Conservation (phyloP, 2,888 invertebrate genomes). For the Meganola albula region DNA sequence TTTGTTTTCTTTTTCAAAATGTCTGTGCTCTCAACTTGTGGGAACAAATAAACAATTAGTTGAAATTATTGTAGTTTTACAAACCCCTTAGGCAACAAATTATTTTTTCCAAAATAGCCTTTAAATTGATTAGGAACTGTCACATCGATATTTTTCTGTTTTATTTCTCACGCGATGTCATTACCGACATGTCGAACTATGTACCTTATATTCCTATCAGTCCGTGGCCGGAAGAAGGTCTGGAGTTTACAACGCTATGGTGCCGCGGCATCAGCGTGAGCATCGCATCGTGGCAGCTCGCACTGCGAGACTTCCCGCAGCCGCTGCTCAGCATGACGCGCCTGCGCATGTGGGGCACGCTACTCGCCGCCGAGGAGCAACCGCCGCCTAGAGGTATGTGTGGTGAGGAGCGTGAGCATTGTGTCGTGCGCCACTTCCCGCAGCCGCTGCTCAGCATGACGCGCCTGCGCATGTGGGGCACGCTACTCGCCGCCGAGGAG, state of each 20-base stretch:
- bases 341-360: conserved; percentile 91
- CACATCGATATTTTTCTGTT: too few relatives aligned
- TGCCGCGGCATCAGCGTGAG: conserved; percentile 90
- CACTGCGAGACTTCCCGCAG: conserved; percentile 96
- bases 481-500: neutral
- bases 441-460: conserved; percentile 92
- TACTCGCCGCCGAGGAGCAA: conserved; percentile 93
- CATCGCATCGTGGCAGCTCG: conserved; percentile 91
- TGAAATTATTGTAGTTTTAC: too few relatives aligned
- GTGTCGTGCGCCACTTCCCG: conserved; percentile 94
- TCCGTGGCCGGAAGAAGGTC: conserved; percentile 93
- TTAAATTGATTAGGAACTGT: too few relatives aligned
- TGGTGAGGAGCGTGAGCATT: neutral
- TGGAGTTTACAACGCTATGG: conserved; percentile 95
- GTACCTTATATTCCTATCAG: conserved; percentile 53
- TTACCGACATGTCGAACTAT: neutral
- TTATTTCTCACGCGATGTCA: too few relatives aligned
- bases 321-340: conserved; percentile 91
- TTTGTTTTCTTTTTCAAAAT: too few relatives aligned
- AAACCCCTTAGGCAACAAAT: too few relatives aligned
- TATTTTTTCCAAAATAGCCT: too few relatives aligned
- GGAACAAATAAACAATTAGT: too few relatives aligned
- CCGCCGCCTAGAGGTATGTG: conserved; percentile 59
- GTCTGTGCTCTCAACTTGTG: too few relatives aligned
- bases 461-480: conserved; percentile 76